Percentiles rank a stretch among this genome's conserved stretches.
Evolutionary conservation across 2,797 vertebrate species (phyloP).

Genomic region (Menidia menidia): DNA sequence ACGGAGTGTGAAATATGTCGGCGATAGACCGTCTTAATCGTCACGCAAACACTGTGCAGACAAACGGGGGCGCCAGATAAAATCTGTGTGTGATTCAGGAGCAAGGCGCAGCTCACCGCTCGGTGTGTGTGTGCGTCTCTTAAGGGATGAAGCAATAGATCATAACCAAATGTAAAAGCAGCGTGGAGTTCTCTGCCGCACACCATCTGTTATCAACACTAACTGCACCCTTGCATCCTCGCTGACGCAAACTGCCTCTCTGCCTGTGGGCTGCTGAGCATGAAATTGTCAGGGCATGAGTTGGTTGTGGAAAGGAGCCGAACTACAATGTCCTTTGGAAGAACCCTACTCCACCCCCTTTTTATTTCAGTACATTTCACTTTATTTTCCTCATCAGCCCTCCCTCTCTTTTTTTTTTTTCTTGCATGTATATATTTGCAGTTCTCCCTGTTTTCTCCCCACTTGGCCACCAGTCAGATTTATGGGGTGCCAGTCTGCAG

Average conservation of each 20-base stretch:
- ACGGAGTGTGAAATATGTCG: not conserved
- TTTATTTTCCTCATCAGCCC: conserved; percentile 58
- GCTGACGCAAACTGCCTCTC: conserved; percentile 60
- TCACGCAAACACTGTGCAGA: not conserved
- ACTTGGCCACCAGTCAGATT: conserved; percentile 75
- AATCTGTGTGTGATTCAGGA: conserved; percentile 36
- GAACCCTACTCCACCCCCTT: conserved; percentile 29
- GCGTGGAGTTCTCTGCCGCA: conserved; percentile 45
- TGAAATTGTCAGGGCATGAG: conserved; percentile 83
- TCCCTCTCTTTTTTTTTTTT: conserved; percentile 21
- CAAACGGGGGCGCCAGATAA: conserved; percentile 11
- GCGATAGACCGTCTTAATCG: not conserved
- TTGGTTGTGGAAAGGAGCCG: conserved; percentile 57
- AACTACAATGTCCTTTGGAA: conserved; percentile 53
- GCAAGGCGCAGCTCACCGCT: conserved; percentile 20
- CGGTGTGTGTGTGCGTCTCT: conserved; percentile 33
- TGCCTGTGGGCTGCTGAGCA: conserved; percentile 73
- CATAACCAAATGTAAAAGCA: conserved; percentile 55
- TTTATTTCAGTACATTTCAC: conserved; percentile 44
- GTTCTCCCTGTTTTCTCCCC: conserved; percentile 41
- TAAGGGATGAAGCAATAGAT: conserved; percentile 50
- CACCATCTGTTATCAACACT: conserved; percentile 61
- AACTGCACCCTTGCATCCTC: conserved; percentile 51
- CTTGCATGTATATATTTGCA: not conserved
- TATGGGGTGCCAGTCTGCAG: conserved; percentile 72